Evolutionary conservation across 2,888 invertebrate genomes (phyloP).

Genomic region (Carterocephalus palaemon): DNA sequence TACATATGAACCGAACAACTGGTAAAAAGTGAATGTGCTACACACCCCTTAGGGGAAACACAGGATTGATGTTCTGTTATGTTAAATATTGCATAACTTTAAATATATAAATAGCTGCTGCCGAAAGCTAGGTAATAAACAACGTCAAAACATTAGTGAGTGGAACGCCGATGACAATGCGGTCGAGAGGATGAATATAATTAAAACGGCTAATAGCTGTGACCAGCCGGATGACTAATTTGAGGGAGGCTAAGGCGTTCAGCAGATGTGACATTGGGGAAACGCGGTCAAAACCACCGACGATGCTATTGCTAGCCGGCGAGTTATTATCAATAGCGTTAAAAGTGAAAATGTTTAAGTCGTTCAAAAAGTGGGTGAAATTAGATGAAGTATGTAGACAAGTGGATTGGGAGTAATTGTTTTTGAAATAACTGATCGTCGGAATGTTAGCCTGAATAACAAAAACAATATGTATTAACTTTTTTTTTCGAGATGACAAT

Average conservation of each 20-base stretch:
- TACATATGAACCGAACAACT: too few relatives aligned
- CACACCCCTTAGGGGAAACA: too few relatives aligned
- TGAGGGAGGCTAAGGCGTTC: constrained; percentile 43
- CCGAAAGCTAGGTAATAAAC: background rate
- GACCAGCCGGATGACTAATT: constrained; percentile 32
- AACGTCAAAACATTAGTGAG: constrained; percentile 5
- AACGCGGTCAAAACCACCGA: constrained; percentile 28
- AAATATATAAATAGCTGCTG: constrained; percentile 1
- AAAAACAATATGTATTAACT: too few relatives aligned
- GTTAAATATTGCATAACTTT: too few relatives aligned
- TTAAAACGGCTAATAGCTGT: constrained; percentile 19
- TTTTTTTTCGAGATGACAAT: too few relatives aligned
- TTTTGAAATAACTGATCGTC: too few relatives aligned
- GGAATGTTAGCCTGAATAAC: background rate
- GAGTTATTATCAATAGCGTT: constrained; percentile 13
- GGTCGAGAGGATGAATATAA: constrained; percentile 12
- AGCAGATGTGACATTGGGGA: constrained; percentile 36
- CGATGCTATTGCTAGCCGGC: constrained; percentile 19
- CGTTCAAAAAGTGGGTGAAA: too few relatives aligned
- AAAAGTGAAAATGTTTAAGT: constrained; percentile 7
- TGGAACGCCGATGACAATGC: constrained; percentile 7
- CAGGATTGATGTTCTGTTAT: too few relatives aligned
- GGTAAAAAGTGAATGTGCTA: too few relatives aligned
- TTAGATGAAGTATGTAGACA: constrained; percentile 1
- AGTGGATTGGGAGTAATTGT: background rate